Percentiles rank a stretch among this genome's conserved stretches.
phyloP scores from a whole-genome alignment of 2,888 invertebrate genomes.

The Chloromyia formosa region DNA sequence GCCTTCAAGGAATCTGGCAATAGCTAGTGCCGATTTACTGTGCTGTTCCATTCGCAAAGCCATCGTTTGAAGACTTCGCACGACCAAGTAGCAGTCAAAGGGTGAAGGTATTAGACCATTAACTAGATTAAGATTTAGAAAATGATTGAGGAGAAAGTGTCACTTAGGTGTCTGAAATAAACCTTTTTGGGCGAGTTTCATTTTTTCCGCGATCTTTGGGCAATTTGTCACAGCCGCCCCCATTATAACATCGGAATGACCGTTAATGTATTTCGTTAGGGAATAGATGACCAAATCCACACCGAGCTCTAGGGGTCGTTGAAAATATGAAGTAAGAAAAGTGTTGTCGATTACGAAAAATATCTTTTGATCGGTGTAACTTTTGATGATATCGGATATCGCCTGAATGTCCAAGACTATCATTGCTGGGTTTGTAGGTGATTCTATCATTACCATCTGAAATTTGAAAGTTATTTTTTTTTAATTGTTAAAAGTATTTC shows the following conservation, averaged over 20 bases:
- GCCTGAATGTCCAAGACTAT: constrained; percentile 88
- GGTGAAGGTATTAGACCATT: constrained; percentile 92
- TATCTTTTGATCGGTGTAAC: constrained; percentile 62
- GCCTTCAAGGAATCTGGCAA: constrained; percentile 83
- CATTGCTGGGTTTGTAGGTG: constrained; percentile 92
- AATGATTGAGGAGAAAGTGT: not conserved
- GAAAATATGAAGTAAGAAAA: constrained; percentile 90
- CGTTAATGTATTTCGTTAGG: constrained; percentile 97
- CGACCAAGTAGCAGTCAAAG: constrained; percentile 94
- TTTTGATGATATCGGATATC: constrained; percentile 71
- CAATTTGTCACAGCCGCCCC: constrained; percentile 83
- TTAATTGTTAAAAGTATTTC: too few species aligned
- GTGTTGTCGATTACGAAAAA: constrained; percentile 92
- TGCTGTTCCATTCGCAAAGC: constrained; percentile 92
- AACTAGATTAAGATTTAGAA: constrained; percentile 1
- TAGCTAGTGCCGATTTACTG: constrained; percentile 76
- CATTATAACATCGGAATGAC: constrained; percentile 97
- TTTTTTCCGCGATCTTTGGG: constrained; percentile 73
- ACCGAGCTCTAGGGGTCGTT: constrained; percentile 89
- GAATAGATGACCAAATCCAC: constrained; percentile 94
- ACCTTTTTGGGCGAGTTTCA: constrained; percentile 79
- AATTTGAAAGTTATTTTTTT: constrained; percentile 53
- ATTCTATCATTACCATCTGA: constrained; percentile 91
- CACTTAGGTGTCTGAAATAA: not conserved
- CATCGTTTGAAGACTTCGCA: constrained; percentile 92